Evolutionary conservation across 2,888 invertebrate genomes (phyloP), one percentile per base, ranked within the genome.

Genomic region (Metalampra italica): DNA sequence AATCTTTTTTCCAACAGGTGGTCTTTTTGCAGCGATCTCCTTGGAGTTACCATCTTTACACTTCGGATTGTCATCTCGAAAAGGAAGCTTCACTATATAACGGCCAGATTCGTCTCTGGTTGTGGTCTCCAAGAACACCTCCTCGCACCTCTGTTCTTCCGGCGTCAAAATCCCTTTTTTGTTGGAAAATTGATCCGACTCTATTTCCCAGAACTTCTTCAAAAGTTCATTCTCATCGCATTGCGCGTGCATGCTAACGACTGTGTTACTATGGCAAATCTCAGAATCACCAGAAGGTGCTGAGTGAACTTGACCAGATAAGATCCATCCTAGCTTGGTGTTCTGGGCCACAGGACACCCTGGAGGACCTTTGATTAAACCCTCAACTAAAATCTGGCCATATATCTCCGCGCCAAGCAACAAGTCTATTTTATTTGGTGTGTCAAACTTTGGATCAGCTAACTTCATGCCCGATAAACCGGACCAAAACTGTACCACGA

Each of bases 1-100:
- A 34, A 9, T 9, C 7, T 34, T 3, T 9, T 34, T 9, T 29
- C n/a, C 30, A 29, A 9, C 7, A 12, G 45, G 22, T 29, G n/a
- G 47, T 49, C 14, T 46, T 29, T 49, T 43, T 3, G 22, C 13
- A 4, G 29, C n/a, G 0, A 47, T 12, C 38, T 51, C 30, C 3
- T 43, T 43, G 3, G 36, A 40, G 5, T 42, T 14, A 34, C 34
- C 34, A 9, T 34, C 7, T 9, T 9, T 5, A 9, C 34, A 7
- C 11, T 34, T 34, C 9, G 34, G 34, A 34, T 34, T 11, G 7
- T 34, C 34, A 34, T 34, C 9, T 3, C 9, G 8, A 34, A 34
- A 34, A 9, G 34, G 34, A 3, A 34, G 9, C 9, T 34, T 9
- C 3, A 34, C 34, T 9, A 34, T 9, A 34, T 9, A 34, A 9